Percentiles rank a stretch among this genome's conserved stretches.
Conservation (phyloP, 2,797 vertebrate species). For the Bovichtus diacanthus region DNA sequence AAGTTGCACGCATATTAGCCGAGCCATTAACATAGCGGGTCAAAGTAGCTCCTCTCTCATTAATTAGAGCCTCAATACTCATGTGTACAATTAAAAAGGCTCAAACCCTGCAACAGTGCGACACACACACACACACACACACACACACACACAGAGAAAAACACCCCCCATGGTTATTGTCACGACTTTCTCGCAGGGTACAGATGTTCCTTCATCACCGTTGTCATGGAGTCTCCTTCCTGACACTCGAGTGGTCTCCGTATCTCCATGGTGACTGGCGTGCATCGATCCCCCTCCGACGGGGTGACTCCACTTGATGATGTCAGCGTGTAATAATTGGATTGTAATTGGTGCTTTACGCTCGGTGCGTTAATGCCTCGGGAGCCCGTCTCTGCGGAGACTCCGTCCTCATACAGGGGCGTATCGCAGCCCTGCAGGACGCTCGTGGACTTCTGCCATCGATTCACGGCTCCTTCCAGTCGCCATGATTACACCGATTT, state of each 20-base stretch:
- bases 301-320: slow-evolving; percentile 39
- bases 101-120: slow-evolving; percentile 20
- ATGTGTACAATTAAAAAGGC: slow-evolving; percentile 65
- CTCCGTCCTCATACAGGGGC: slow-evolving; percentile 43
- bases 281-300: slow-evolving; percentile 22
- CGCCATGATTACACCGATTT: slow-evolving; percentile 58
- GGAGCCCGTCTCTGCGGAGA: slow-evolving; percentile 45
- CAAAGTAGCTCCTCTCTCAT: slow-evolving; percentile 37
- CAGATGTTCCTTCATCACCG: not conserved
- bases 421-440: slow-evolving; percentile 23
- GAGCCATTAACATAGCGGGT: slow-evolving; percentile 46
- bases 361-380: slow-evolving; percentile 43
- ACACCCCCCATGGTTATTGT: slow-evolving; percentile 13
- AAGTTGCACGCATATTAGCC: slow-evolving; percentile 18
- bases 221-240: slow-evolving; percentile 22
- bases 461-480: slow-evolving; percentile 62
- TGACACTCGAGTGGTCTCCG: slow-evolving; percentile 1
- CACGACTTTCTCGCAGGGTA: not conserved
- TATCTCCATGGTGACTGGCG: slow-evolving; percentile 55
- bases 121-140: not conserved
- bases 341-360: slow-evolving; percentile 74
- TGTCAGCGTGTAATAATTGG: slow-evolving; percentile 67
- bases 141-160: not conserved
- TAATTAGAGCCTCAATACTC: slow-evolving; percentile 63
- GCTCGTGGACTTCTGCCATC: slow-evolving; percentile 51